Conservation (phyloP, 2,888 invertebrate genomes). For the Mechanitis mazaeus region DNA sequence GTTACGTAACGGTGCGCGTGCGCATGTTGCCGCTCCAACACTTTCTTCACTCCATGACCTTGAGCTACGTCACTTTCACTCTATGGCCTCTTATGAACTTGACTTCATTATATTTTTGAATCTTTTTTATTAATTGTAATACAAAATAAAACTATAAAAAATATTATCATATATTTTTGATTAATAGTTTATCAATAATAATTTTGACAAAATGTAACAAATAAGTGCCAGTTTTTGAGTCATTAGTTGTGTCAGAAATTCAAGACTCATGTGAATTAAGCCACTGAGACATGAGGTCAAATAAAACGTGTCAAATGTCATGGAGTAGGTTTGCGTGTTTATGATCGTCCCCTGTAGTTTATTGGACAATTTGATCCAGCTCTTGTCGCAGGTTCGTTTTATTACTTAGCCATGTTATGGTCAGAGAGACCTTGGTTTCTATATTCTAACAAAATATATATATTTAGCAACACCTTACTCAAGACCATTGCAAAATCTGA, state of each 20-base stretch:
- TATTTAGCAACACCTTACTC: too few species aligned
- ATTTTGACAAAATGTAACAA: too few species aligned
- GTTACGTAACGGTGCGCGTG: conserved; percentile 48
- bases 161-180: too few species aligned
- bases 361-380: conserved; percentile 10
- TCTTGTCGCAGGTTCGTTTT: neutral
- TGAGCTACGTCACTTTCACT: conserved; percentile 43
- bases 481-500: too few species aligned
- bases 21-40: conserved; percentile 31
- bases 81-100: conserved; percentile 6
- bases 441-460: too few species aligned
- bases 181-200: too few species aligned
- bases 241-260: neutral
- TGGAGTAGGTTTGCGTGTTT: conserved; percentile 18
- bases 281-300: conserved; percentile 35
- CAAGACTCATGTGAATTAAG: conserved; percentile 15
- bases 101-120: neutral
- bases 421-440: neutral
- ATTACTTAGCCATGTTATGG: neutral
- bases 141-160: too few species aligned
- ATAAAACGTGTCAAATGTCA: conserved; percentile 36
- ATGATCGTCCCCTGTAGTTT: conserved; percentile 11
- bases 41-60: conserved; percentile 35
- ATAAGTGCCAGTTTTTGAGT: neutral
- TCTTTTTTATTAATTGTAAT: too few species aligned